Conservation (phyloP, 2,888 invertebrate genomes). For the Apamea anceps region DNA sequence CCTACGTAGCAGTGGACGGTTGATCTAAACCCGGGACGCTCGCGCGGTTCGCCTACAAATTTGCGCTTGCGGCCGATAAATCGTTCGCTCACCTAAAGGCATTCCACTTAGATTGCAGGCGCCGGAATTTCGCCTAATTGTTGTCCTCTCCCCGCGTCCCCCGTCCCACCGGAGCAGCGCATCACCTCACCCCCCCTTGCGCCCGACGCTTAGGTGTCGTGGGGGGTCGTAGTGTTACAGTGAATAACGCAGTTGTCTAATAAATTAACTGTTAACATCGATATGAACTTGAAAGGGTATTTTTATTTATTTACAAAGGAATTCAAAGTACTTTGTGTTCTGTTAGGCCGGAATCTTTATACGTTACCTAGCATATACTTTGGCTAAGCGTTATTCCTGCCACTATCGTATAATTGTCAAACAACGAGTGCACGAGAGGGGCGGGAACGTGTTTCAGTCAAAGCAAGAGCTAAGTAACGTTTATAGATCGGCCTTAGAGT, state of each 20-base stretch:
- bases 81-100: conserved; percentile 67
- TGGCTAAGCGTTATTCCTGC: neutral
- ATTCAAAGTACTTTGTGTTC: neutral
- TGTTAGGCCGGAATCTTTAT: neutral
- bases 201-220: conserved; percentile 38
- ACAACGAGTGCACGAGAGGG: neutral
- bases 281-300: neutral
- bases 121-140: conserved; percentile 72
- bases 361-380: neutral
- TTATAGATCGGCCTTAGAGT: neutral
- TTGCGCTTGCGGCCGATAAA: conserved; percentile 66
- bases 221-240: conserved; percentile 15
- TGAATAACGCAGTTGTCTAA: conserved; percentile 3
- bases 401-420: neutral
- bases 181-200: neutral
- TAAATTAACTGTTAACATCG: neutral
- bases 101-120: conserved; percentile 75
- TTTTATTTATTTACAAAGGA: neutral
- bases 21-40: neutral
- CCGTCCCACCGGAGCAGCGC: neutral
- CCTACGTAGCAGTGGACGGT: neutral
- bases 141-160: conserved; percentile 54
- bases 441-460: neutral
- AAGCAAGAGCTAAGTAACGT: neutral
- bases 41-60: conserved; percentile 53